phyloP scores from a whole-genome alignment of 2,888 invertebrate genomes.

The Heliothis peltigera region DNA sequence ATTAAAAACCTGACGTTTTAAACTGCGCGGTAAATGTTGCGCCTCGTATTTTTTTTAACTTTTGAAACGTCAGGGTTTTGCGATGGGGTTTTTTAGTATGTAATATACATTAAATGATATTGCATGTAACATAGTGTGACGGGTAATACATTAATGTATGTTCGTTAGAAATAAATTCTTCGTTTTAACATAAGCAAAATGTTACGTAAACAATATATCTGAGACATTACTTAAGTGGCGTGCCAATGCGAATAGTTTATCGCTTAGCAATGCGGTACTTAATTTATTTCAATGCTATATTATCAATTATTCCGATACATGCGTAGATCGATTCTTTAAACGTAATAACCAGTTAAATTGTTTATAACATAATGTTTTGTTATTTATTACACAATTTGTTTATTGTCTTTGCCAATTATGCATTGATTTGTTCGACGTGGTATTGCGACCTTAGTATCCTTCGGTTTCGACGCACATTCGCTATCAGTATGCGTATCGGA shows the following conservation, averaged over 20 bases:
- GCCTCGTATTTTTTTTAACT: no score
- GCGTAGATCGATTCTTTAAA: slow-evolving; percentile 19
- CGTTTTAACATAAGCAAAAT: slow-evolving; percentile 9
- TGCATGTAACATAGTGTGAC: background rate
- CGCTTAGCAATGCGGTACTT: slow-evolving; percentile 18
- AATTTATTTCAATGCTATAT: slow-evolving; percentile 28
- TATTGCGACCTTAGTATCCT: slow-evolving; percentile 37
- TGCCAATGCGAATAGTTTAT: slow-evolving; percentile 45
- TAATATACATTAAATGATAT: no score
- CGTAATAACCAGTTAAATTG: slow-evolving; percentile 33
- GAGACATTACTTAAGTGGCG: slow-evolving; percentile 21
- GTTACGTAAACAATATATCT: slow-evolving; percentile 16
- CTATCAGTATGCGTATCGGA: slow-evolving; percentile 51
- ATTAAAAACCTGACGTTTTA: no score
- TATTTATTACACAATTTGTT: slow-evolving; percentile 34
- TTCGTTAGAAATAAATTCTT: background rate
- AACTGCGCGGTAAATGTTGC: no score
- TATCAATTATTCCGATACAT: slow-evolving; percentile 23
- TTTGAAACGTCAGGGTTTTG: no score
- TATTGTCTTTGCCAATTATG: slow-evolving; percentile 23
- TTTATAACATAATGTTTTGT: slow-evolving; percentile 20
- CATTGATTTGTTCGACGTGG: slow-evolving; percentile 26
- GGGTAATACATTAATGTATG: background rate
- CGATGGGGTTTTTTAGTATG: no score
- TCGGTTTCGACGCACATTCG: slow-evolving; percentile 35